Percentiles rank a stretch among this genome's conserved stretches.
phyloP scores from a whole-genome alignment of 2,113 vertebrate species.

The Trachemys scripta region DNA sequence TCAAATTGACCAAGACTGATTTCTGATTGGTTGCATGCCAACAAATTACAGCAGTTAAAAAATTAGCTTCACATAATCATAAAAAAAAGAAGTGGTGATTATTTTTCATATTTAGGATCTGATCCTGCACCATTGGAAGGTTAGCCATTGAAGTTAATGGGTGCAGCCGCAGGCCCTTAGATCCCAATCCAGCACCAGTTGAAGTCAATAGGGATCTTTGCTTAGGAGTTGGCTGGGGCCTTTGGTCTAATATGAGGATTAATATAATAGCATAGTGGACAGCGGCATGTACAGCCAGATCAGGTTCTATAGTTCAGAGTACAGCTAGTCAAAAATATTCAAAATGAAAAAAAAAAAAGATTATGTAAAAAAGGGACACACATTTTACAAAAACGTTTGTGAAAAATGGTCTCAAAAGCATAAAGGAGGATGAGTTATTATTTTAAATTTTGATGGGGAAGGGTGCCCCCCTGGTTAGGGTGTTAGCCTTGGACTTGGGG shows the following conservation, averaged over 20 bases:
- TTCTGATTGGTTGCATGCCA: conserved; percentile 39
- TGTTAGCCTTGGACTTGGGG: not conserved
- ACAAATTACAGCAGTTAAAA: conserved; percentile 8
- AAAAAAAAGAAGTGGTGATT: not conserved
- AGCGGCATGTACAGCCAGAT: not conserved
- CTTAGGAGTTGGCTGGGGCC: not conserved
- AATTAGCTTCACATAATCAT: not conserved
- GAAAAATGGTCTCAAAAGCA: not conserved
- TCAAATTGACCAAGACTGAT: not conserved
- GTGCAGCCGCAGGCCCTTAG: not conserved
- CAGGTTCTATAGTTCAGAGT: not conserved
- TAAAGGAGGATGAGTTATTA: not conserved
- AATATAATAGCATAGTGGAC: not conserved
- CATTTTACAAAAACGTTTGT: not conserved
- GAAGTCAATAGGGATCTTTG: accelerated
- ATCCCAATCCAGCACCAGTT: not conserved
- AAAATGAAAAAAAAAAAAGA: not conserved
- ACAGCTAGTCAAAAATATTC: not conserved
- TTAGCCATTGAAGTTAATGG: not conserved
- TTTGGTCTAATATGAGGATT: no score
- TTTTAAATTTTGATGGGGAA: not conserved
- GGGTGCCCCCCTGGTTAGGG: not conserved
- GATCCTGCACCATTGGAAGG: conserved; percentile 1
- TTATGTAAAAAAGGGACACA: not conserved
- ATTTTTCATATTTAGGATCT: conserved; percentile 23